These are phyloP conservation scores for Smutsia gigantea DNA, from an alignment of 2,797 vertebrate species.

Conservation along the genomic window DNA sequence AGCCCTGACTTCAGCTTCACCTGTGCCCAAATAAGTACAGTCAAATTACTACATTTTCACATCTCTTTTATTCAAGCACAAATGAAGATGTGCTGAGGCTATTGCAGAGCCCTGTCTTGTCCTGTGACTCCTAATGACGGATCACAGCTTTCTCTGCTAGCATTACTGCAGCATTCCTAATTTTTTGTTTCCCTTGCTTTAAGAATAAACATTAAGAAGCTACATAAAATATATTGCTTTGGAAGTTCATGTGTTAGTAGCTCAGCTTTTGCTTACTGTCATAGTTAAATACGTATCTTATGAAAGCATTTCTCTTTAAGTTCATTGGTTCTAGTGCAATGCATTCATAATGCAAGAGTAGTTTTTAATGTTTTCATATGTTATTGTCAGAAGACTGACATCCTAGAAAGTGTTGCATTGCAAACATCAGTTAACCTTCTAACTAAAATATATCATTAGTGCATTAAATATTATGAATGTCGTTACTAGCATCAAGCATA, in stretches of 20 bases:
- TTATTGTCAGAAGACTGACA: slow-evolving; percentile 1
- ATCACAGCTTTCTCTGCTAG: neutral
- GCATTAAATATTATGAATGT: slow-evolving; percentile 55
- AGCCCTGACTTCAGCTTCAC: neutral
- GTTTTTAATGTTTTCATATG: slow-evolving; percentile 4
- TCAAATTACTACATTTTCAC: neutral
- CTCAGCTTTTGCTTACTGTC: neutral
- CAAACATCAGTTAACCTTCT: neutral
- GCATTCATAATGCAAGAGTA: slow-evolving; percentile 13
- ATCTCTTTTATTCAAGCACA: neutral
- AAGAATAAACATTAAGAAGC: neutral
- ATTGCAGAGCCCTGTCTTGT: neutral
- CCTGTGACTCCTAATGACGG: neutral
- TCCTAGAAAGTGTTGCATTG: slow-evolving; percentile 17
- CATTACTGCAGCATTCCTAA: neutral
- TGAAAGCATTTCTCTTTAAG: slow-evolving; percentile 46
- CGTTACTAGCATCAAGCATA: neutral
- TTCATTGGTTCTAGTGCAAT: slow-evolving; percentile 14
- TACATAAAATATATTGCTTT: neutral
- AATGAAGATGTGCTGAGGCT: neutral
- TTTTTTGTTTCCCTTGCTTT: neutral
- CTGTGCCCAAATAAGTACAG: neutral
- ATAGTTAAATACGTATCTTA: neutral
- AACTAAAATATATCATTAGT: slow-evolving; percentile 20
- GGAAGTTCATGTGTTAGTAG: neutral